Base-by-base conservation (phyloP, 1,140 invertebrate genomes). In the Coelopa frigida region DNA sequence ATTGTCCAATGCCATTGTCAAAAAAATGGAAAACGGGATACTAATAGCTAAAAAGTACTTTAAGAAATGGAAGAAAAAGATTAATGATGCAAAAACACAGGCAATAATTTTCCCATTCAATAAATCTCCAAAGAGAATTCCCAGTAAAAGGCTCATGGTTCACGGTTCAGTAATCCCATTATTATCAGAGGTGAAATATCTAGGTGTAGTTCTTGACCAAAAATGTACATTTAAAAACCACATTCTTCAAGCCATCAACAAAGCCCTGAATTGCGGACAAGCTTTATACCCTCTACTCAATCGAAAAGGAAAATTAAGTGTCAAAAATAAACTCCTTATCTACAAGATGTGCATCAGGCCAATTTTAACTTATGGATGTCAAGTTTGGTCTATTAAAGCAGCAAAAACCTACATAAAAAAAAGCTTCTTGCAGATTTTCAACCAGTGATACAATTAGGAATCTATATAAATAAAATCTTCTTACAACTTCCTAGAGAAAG, bases 291-390 rank as follows among this genome's bases (percentile, higher is more conserved):
- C 36, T 20, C n/a, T 38, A 5, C 22, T 38, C 11, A 38, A 38
- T 14, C 20, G 36, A 14, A 38, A 20, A 38, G 20, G 18, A n/a
- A 35, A 5, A 15, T 35, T 35, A 12, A 35, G 18, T 17, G n/a
- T 6, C 14, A n/a, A 35, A 17, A 38, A 20, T 23, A 39, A 39
- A 39, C 4, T 20, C 4, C 17, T 39, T 12, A 20, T 39, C 12
- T 39, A 39, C 26, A 39, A 39, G 26, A 39, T 39, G 37, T 39
- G 37, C 14, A 39, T 39, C 22, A 39, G 37, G 20, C 37, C 37
- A 12, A 39, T 39, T 39, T n/a, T 39, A 23, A 39, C 37, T 20
- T 39, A 39, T n/a, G 37, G 37, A 23, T 39, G 37, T 18, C 37
- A 39, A 22, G 20, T 18, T 7, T 39, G 37, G 37, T 35, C 18